phyloP scores from a whole-genome alignment of 1,140 invertebrate species.

The Diabrotica undecimpunctata region DNA sequence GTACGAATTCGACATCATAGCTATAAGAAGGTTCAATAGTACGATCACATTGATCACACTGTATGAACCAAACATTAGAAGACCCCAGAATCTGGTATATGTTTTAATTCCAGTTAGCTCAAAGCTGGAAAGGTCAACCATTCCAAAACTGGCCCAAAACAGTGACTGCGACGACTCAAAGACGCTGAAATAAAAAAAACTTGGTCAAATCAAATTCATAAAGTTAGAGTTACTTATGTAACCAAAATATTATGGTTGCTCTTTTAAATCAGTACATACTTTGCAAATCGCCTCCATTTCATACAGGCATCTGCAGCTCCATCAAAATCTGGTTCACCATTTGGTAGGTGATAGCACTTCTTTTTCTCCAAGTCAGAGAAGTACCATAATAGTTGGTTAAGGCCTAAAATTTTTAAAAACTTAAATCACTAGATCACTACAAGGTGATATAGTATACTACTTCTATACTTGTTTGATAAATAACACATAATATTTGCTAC shows the following conservation, averaged over 20 bases:
- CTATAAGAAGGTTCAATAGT: constrained; percentile 80
- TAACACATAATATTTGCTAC: no score
- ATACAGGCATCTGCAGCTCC: constrained; percentile 66
- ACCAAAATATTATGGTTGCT: background rate
- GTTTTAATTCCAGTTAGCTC: constrained; percentile 72
- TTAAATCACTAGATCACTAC: constrained; percentile 1
- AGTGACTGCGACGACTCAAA: constrained; percentile 86
- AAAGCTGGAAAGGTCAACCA: constrained; percentile 76
- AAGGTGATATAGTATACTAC: no score
- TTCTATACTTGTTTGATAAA: background rate
- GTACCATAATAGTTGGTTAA: constrained; percentile 89
- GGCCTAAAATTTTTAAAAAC: constrained; percentile 42
- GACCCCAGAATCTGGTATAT: constrained; percentile 76
- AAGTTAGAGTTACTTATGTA: no score
- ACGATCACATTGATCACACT: constrained; percentile 84
- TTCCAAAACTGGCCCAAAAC: constrained; percentile 87
- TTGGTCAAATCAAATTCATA: no score
- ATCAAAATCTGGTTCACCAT: constrained; percentile 62
- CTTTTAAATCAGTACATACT: constrained; percentile 43
- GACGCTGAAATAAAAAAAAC: constrained; percentile 57
- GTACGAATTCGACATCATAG: constrained; percentile 90
- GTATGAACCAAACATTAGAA: constrained; percentile 78
- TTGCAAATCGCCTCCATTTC: constrained; percentile 71
- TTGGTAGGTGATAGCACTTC: constrained; percentile 66
- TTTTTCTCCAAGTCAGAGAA: constrained; percentile 77